Evolutionary conservation across 2,797 vertebrate genomes (phyloP).

Genomic region (Australoheros facetus): DNA sequence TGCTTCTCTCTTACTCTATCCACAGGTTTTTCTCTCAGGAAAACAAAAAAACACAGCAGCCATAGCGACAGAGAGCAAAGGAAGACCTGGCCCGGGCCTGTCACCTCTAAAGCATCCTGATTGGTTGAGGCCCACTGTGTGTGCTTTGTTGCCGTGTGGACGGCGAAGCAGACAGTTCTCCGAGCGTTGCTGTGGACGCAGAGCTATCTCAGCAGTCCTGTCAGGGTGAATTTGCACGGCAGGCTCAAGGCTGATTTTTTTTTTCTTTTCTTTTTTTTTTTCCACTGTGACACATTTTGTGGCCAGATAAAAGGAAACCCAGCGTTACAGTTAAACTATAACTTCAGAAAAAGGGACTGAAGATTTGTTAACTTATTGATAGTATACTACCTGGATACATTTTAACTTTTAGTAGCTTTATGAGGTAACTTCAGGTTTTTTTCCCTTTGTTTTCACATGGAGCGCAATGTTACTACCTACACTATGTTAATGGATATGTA

Average conservation of each 20-base stretch:
- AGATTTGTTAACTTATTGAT: slow-evolving; percentile 18
- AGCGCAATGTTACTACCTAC: background rate
- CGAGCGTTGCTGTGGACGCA: slow-evolving; percentile 72
- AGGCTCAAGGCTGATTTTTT: slow-evolving; percentile 47
- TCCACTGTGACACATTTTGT: slow-evolving; percentile 52
- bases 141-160: slow-evolving; percentile 80
- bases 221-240: slow-evolving; percentile 69
- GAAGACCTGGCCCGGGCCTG: slow-evolving; percentile 77
- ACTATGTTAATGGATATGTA: background rate
- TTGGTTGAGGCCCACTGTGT: slow-evolving; percentile 68
- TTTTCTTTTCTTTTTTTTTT: accelerated
- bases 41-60: slow-evolving; percentile 71
- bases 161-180: slow-evolving; percentile 67
- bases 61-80: slow-evolving; percentile 80
- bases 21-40: slow-evolving; percentile 52
- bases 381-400: background rate
- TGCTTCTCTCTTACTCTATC: slow-evolving; percentile 28
- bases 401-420: background rate
- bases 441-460: background rate
- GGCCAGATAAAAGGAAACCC: slow-evolving; percentile 38
- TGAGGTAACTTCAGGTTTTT: background rate
- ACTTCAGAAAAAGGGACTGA: background rate
- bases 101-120: slow-evolving; percentile 74
- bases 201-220: slow-evolving; percentile 78
- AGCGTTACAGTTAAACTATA: background rate